A percentile compares a stretch with the other conserved stretches of the same genome.
Evolutionary conservation across 2,888 invertebrate genomes (phyloP).

Genomic region (Drosophila rellima): DNA sequence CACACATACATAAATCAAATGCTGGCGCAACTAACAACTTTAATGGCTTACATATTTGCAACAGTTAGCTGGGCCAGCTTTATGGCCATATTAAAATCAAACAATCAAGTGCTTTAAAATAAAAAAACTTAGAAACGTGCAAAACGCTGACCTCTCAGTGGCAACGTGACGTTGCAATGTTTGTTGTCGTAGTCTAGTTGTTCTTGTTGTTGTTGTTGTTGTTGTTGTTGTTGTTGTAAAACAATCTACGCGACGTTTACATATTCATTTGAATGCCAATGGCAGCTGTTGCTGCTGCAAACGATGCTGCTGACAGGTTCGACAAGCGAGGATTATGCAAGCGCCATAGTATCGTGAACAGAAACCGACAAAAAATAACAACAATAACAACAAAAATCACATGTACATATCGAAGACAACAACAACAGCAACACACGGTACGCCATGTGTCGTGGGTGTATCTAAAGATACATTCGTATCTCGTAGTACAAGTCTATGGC

Average conservation of each 20-base stretch:
- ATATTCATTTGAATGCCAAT: slow-evolving; percentile 79
- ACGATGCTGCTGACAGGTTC: slow-evolving; percentile 68
- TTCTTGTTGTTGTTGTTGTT: slow-evolving; percentile 16
- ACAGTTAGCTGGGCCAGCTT: slow-evolving; percentile 34
- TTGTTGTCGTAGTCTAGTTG: slow-evolving; percentile 17
- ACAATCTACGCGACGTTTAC: slow-evolving; percentile 61
- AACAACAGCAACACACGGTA: slow-evolving; percentile 35
- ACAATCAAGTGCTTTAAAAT: slow-evolving; percentile 22
- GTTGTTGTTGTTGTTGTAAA: slow-evolving; percentile 35
- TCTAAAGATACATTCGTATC: slow-evolving; percentile 40
- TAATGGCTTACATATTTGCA: slow-evolving; percentile 34
- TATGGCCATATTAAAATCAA: slow-evolving; percentile 39
- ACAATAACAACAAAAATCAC: slow-evolving; percentile 32
- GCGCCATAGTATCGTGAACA: slow-evolving; percentile 57
- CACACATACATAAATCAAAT: slow-evolving; percentile 58
- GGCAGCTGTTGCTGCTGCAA: slow-evolving; percentile 56
- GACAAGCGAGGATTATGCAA: slow-evolving; percentile 78
- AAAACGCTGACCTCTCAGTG: slow-evolving; percentile 46
- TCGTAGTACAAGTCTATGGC: slow-evolving; percentile 27
- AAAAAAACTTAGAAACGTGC: slow-evolving; percentile 37
- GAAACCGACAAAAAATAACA: slow-evolving; percentile 21
- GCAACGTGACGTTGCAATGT: slow-evolving; percentile 45
- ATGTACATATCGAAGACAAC: slow-evolving; percentile 35
- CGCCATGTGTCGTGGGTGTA: slow-evolving; percentile 64
- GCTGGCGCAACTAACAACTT: slow-evolving; percentile 31